A percentile compares a stretch with the other conserved stretches of the same genome.
phyloP scores from a whole-genome alignment of 1,140 invertebrate species.

The Pentalonia nigronervosa region DNA sequence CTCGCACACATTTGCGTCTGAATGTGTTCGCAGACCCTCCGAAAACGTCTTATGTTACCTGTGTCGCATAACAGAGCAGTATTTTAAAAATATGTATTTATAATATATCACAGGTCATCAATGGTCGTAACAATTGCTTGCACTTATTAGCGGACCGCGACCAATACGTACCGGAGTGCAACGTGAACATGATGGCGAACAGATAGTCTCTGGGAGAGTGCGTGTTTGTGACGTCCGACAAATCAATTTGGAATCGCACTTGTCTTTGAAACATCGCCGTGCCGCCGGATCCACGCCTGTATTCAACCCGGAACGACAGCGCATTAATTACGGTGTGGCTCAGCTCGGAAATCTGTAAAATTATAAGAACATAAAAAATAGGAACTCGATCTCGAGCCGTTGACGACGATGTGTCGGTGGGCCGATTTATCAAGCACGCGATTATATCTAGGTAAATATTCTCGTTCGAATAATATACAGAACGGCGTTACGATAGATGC shows the following conservation, averaged over 20 bases:
- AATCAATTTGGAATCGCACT: conserved; percentile 91
- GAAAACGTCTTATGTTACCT: conserved; percentile 94
- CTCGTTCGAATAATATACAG: background rate
- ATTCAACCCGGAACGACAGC: conserved; percentile 97
- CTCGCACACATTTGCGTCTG: conserved; percentile 85
- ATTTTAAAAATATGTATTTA: background rate
- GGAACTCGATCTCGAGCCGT: background rate
- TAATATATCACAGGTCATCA: too few species aligned
- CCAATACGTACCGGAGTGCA: conserved; percentile 81
- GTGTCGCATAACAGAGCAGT: conserved; percentile 45
- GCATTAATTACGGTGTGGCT: conserved; percentile 98
- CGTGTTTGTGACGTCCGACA: conserved; percentile 75
- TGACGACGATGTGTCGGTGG: background rate
- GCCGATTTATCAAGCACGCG: background rate
- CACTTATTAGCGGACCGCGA: too few species aligned
- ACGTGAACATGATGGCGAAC: conserved; percentile 94
- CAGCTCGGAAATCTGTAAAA: conserved; percentile 89
- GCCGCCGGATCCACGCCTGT: conserved; percentile 89
- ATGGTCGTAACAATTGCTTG: too few species aligned
- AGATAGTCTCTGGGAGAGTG: conserved; percentile 70
- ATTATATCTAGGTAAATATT: background rate
- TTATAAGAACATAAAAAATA: conserved; percentile 18
- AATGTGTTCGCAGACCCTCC: conserved; percentile 95
- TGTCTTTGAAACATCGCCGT: conserved; percentile 96
- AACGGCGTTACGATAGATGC: background rate